Evolutionary conservation across 2,888 invertebrate genomes (phyloP).

Genomic region (Dastarcus helophoroides): DNA sequence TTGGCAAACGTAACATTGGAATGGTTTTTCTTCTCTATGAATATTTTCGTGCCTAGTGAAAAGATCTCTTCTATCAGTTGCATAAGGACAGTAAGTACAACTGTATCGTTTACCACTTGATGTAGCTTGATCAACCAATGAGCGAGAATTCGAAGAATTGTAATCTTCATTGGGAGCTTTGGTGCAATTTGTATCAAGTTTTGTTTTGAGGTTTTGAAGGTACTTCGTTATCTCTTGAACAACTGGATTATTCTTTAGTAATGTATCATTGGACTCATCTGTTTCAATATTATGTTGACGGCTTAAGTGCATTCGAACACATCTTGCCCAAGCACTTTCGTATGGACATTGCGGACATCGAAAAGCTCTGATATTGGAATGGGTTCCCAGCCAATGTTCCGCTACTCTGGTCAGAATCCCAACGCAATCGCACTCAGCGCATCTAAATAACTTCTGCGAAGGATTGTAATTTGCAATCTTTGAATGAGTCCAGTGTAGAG

Average conservation of each 20-base stretch:
- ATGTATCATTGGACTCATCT: constrained; percentile 44
- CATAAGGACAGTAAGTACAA: constrained; percentile 81
- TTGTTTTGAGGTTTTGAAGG: constrained; percentile 54
- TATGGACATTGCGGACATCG: constrained; percentile 60
- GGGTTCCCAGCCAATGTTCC: constrained; percentile 68
- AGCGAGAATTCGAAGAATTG: constrained; percentile 7
- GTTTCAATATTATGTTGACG: constrained; percentile 59
- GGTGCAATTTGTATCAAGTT: constrained; percentile 38
- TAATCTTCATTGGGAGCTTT: constrained; percentile 12
- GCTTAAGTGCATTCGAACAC: constrained; percentile 60
- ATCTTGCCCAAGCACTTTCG: constrained; percentile 64
- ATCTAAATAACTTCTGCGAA: constrained; percentile 61
- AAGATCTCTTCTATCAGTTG: constrained; percentile 81
- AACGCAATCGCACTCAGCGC: constrained; percentile 65
- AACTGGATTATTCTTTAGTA: constrained; percentile 60
- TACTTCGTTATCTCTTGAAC: constrained; percentile 63
- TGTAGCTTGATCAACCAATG: constrained; percentile 15
- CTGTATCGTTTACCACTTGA: constrained; percentile 57
- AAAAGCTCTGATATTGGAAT: constrained; percentile 53
- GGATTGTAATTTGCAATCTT: constrained; percentile 73
- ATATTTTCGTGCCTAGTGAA: constrained; percentile 89
- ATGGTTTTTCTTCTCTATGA: constrained; percentile 86
- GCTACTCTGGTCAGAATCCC: constrained; percentile 62
- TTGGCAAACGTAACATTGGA: constrained; percentile 84
- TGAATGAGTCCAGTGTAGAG: constrained; percentile 63